phyloP scores from a whole-genome alignment of 1,140 invertebrate genomes.

The Brachionus plicatilis region DNA sequence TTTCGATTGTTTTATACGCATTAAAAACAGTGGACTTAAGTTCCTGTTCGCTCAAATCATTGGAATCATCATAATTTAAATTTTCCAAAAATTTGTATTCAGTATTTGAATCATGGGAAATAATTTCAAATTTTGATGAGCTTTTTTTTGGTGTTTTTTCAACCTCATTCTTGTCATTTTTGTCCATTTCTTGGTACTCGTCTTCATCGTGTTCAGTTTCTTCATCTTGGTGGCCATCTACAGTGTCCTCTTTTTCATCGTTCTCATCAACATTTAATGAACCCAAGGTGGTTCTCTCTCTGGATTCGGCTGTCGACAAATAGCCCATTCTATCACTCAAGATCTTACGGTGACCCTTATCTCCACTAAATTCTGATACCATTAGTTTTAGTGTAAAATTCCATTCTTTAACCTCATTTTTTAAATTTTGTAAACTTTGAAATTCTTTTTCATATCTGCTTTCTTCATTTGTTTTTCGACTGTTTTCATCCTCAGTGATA shows the following conservation, averaged over 20 bases:
- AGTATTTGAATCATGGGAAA: constrained; percentile 18
- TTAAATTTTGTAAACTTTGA: not conserved
- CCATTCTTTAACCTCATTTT: constrained; percentile 32
- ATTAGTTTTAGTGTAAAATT: constrained; percentile 2
- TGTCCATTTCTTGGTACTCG: not conserved
- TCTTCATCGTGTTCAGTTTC: not conserved
- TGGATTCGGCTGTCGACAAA: not conserved
- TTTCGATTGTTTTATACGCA: constrained; percentile 1
- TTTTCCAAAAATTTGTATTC: constrained; percentile 12
- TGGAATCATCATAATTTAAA: constrained; percentile 1
- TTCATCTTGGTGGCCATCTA: not conserved
- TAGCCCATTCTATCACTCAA: not conserved
- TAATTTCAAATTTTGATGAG: constrained; percentile 2
- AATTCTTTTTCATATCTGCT: not conserved
- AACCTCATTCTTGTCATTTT: not conserved
- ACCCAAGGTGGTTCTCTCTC: not conserved
- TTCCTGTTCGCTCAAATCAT: constrained; percentile 33
- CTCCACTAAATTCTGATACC: constrained; percentile 16
- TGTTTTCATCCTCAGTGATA: not conserved
- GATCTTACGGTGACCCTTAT: not conserved
- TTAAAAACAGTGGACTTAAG: constrained; percentile 26
- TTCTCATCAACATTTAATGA: not conserved
- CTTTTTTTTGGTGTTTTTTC: not conserved
- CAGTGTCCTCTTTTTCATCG: not conserved
- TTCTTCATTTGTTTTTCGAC: not conserved